Evolutionary conservation across 2,888 invertebrate genomes (phyloP), one percentile per base, ranked within the genome.

Genomic region (Trachelus troglodyta): DNA sequence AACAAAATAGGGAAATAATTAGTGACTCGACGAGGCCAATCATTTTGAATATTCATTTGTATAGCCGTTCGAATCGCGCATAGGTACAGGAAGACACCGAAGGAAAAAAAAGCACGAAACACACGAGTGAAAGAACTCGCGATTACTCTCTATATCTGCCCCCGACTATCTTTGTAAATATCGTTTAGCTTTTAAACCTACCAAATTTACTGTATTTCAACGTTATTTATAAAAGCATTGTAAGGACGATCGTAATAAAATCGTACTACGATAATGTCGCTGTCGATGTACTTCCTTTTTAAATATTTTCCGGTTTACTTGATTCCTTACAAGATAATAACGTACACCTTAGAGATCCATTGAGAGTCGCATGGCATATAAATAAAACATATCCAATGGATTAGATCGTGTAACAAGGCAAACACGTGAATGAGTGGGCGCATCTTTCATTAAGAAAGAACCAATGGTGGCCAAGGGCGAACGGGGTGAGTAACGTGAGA

Each of bases 151-250:
- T 77, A 77, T 75, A 34, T 71, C 69, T 30, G n/a, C 69, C 30
- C 78, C 78, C 78, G 77, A 79, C 79, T 79, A 76, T 79, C 79
- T 75, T 81, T 84, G 82, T 84, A 83, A 77, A 85, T 83, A 83
- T 71, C 76, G 73, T 80, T 83, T 80, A 83, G 82, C 83, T 80
- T 82, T 83, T 82, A 81, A 81, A 83, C 78, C 82, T 82, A 84
- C 82, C 83, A 85, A 85, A 85, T 80, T 81, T 79, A 83, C 81
- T 84, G 85, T 85, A 85, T 83, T 81, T 84, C 83, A 83, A 83
- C 82, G 82, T 83, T 85, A 85, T 83, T 84, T 85, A 85, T 85
- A 74, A 77, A 79, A 76, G 12, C 74, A 74, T 37, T 74, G 74
- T 74, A 74, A 35, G 74, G 12, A 35, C 74, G 74, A 74, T 33